A percentile compares a stretch with the other conserved stretches of the same genome.
These are phyloP conservation scores for Oncopodura yosiiana DNA, from an alignment of 1,140 invertebrate genomes.

Conservation along the genomic window DNA sequence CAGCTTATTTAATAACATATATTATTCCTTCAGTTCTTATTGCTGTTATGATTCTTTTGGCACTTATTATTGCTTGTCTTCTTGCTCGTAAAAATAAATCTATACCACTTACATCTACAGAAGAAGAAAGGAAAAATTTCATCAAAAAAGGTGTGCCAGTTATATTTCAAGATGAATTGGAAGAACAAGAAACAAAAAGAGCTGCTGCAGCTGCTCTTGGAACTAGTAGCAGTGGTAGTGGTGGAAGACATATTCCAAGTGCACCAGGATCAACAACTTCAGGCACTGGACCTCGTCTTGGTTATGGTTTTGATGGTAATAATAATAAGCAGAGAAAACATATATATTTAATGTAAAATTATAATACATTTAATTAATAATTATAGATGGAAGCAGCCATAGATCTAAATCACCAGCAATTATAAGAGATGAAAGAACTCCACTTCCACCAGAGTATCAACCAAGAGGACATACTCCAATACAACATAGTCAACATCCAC, in stretches of 20 bases:
- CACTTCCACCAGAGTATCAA: neutral
- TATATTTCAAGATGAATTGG: constrained; percentile 81
- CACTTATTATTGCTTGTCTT: constrained; percentile 75
- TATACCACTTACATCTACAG: constrained; percentile 44
- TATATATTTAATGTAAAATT: no score
- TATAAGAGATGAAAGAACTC: neutral
- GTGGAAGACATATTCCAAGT: no score
- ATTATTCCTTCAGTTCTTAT: constrained; percentile 83
- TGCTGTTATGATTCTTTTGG: constrained; percentile 73
- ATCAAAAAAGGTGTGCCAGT: constrained; percentile 84
- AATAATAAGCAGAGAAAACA: no score
- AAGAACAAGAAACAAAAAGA: constrained; percentile 61
- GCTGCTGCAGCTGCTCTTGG: no score
- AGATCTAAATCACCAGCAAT: neutral
- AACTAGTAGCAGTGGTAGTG: no score
- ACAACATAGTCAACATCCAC: neutral
- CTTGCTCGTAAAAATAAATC: constrained; percentile 58
- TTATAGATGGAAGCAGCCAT: no score
- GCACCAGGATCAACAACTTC: no score
- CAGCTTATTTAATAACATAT: constrained; percentile 80
- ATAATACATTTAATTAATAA: no score
- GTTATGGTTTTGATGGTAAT: no score
- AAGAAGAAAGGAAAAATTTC: constrained; percentile 69
- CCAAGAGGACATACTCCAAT: no score
- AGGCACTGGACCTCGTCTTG: no score